A percentile compares a stretch with the other conserved stretches of the same genome.
Evolutionary conservation across 2,888 invertebrate species (phyloP).

Genomic region (Chaetoderma sp.): DNA sequence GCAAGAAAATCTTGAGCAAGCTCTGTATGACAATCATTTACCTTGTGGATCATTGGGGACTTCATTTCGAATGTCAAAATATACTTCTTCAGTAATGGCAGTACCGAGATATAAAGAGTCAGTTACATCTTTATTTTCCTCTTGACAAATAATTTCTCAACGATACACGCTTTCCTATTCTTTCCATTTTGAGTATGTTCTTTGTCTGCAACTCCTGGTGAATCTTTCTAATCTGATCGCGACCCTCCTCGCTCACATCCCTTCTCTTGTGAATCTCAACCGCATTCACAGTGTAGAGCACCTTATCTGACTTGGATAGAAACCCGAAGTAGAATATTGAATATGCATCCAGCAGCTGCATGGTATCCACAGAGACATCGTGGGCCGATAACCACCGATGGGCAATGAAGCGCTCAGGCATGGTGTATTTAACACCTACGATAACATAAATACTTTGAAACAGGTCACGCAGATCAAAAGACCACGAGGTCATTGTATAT

Average conservation of each 20-base stretch:
- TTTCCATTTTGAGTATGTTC: conserved; percentile 20
- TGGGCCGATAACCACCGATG: conserved; percentile 43
- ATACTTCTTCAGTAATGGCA: conserved; percentile 10
- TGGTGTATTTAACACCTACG: conserved; percentile 30
- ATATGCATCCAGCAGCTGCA: too few species aligned
- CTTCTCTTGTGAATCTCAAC: too few species aligned
- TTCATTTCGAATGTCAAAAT: conserved; percentile 17
- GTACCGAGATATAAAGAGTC: conserved; percentile 19
- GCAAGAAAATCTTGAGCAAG: too few species aligned
- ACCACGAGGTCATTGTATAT: conserved; percentile 42
- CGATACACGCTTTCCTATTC: conserved; percentile 19
- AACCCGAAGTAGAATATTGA: too few species aligned
- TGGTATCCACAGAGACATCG: conserved; percentile 30
- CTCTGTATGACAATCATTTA: conserved; percentile 28
- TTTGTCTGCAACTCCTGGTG: conserved; percentile 5
- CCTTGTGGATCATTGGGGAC: conserved; percentile 19
- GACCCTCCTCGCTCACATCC: neutral
- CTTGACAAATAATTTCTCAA: conserved; percentile 13
- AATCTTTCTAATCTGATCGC: too few species aligned
- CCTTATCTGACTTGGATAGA: conserved; percentile 30
- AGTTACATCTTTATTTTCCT: conserved; percentile 10
- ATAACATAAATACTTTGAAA: conserved; percentile 31
- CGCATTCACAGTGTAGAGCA: conserved; percentile 32
- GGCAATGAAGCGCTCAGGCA: conserved; percentile 33
- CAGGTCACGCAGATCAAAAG: conserved; percentile 30